Base-by-base conservation (phyloP, 2,113 vertebrate species). In the Podarcis cretensis region DNA sequence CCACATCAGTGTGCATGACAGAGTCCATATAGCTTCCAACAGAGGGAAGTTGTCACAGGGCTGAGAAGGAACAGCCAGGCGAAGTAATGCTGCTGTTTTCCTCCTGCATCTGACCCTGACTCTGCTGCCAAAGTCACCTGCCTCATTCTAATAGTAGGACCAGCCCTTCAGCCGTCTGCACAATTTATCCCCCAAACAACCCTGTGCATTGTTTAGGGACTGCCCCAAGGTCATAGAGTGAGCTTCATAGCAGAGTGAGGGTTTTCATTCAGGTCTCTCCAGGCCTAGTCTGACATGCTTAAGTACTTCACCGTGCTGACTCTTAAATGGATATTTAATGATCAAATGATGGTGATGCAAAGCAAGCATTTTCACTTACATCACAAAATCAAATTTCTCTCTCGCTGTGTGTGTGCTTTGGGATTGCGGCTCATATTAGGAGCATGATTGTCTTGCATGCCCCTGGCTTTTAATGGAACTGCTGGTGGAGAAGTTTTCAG, bases 401-500 rank as follows among this genome's bases (percentile, higher is more conserved):
- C 12, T 40, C 7, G 20, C 8, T 43, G 13, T 83, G 6, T 30
- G 20, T 77, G 81, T 37, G 66, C 14, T 40, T 13, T 21, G 69
- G 54, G 54, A 16, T 77, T 74, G 20, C 69, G 16, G 14, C 75
- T 69, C 54, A 43, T 57, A 69, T 9, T 5, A 48, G 20, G 14
- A 73, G 65, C 21, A 43, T 88, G 21, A 76, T 83, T 76, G 71
- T 68, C 48, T 25, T 66, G 12, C 68, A 68, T 77, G n/a, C 59
- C 18, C 13, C 57, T 66, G 16, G n/a, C 59, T 82, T 82, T 59
- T 68, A 4, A 10, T 76, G 81, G 40, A 69, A 30, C 9, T 57
- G n/a, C 43, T 82, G 71, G 71, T 75, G 21, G 78, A 87, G 68
- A 75, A 63, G 16, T 57, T 40, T 90, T 76, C 35, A 77, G 79